phyloP scores from a whole-genome alignment of 2,113 vertebrate species.

The Indicator maculatus region DNA sequence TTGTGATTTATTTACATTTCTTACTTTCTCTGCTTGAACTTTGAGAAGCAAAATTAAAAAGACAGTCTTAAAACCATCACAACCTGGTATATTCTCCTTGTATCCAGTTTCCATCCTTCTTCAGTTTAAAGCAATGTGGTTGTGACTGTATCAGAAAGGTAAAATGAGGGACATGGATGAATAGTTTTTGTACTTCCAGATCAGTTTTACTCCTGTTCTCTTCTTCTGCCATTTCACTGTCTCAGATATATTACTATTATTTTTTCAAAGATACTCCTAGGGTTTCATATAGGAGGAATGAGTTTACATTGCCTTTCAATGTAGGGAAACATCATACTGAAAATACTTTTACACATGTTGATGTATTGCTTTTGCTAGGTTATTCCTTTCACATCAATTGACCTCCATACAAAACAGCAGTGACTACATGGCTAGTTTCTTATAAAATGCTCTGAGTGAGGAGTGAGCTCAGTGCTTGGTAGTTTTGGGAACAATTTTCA shows the following conservation, averaged over 20 bases:
- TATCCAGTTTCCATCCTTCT: not conserved
- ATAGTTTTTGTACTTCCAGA: not conserved
- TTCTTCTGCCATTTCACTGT: not conserved
- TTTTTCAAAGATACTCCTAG: not conserved
- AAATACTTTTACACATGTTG: not conserved
- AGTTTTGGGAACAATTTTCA: not conserved
- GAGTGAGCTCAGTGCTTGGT: not conserved
- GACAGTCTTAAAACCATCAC: too few relatives aligned
- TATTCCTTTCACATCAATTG: not conserved
- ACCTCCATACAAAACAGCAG: not conserved
- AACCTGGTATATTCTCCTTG: not conserved
- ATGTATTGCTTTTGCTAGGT: not conserved
- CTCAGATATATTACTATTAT: not conserved
- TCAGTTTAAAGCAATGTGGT: not conserved
- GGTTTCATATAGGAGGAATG: not conserved
- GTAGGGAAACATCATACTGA: not conserved
- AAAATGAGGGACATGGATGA: not conserved
- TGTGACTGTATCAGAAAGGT: fast-evolving
- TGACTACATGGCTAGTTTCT: not conserved
- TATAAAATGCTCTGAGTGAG: not conserved
- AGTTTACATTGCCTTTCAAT: not conserved
- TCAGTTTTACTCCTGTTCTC: not conserved
- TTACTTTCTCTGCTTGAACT: too few relatives aligned
- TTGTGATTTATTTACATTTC: too few relatives aligned
- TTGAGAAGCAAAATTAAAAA: too few relatives aligned